Conservation (phyloP, 2,888 invertebrate species). For the Epinotia bilunana region DNA sequence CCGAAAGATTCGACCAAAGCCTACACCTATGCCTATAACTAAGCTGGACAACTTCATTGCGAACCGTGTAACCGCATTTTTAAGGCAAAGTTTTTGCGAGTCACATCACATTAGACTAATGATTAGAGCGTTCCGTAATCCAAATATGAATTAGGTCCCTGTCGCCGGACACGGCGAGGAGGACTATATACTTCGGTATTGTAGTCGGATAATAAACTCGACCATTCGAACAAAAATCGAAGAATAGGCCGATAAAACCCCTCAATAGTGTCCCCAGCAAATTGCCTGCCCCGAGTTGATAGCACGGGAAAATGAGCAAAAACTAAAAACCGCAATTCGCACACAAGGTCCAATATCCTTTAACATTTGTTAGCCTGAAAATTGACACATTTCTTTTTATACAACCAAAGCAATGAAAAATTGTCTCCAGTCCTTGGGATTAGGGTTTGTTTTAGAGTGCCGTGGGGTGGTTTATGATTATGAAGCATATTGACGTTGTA, state of each 20-base stretch:
- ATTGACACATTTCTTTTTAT: not conserved
- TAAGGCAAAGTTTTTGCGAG: too few relatives aligned
- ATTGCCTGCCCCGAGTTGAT: constrained; percentile 21
- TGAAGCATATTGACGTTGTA: constrained; percentile 11
- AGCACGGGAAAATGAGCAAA: constrained; percentile 22
- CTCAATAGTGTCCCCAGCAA: constrained; percentile 11
- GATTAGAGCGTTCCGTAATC: too few relatives aligned
- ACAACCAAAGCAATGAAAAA: not conserved
- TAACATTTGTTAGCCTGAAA: constrained; percentile 1
- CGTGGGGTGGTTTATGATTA: not conserved
- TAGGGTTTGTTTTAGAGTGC: constrained; percentile 2
- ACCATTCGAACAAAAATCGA: not conserved
- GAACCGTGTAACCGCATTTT: too few relatives aligned
- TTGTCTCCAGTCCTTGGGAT: not conserved
- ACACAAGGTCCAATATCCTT: constrained; percentile 12
- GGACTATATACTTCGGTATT: not conserved
- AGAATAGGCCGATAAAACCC: constrained; percentile 18
- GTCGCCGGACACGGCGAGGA: too few relatives aligned
- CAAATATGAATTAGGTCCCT: too few relatives aligned
- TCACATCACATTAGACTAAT: too few relatives aligned
- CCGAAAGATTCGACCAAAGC: too few relatives aligned
- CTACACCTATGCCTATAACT: too few relatives aligned
- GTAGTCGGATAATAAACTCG: not conserved
- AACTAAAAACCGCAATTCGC: constrained; percentile 24
- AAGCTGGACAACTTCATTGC: too few relatives aligned